phyloP scores from a whole-genome alignment of 2,888 invertebrate genomes.

The Drosophila neotestacea region DNA sequence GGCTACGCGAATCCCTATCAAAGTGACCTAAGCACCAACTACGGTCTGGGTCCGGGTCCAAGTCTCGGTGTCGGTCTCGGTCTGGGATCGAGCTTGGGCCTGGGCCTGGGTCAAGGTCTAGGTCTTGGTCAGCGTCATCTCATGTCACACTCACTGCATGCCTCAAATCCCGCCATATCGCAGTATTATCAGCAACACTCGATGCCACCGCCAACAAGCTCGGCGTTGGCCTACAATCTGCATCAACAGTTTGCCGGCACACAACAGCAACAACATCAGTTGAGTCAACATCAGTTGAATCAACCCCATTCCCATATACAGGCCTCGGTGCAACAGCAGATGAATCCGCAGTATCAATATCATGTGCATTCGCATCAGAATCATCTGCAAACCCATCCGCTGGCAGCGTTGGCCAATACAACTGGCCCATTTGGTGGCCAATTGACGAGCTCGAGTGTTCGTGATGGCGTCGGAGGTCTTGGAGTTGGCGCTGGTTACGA shows the following conservation, averaged over 20 bases:
- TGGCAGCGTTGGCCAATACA: constrained; percentile 79
- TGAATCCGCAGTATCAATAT: constrained; percentile 84
- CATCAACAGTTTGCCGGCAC: constrained; percentile 84
- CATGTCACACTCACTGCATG: constrained; percentile 84
- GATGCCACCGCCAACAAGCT: constrained; percentile 50
- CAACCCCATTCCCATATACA: constrained; percentile 77
- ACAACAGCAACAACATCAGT: constrained; percentile 64
- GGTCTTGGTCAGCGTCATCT: constrained; percentile 77
- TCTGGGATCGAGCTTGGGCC: constrained; percentile 23
- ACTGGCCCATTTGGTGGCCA: constrained; percentile 80
- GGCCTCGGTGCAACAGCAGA: constrained; percentile 83
- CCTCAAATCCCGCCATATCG: constrained; percentile 85
- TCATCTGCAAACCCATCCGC: constrained; percentile 83
- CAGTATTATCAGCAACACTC: constrained; percentile 82
- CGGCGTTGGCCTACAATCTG: constrained; percentile 78
- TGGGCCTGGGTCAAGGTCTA: constrained; percentile 34
- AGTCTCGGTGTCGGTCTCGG: constrained; percentile 40
- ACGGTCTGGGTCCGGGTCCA: constrained; percentile 49
- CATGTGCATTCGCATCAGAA: constrained; percentile 84
- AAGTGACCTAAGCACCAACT: constrained; percentile 67
- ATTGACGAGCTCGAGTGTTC: constrained; percentile 76
- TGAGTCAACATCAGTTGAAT: constrained; percentile 44
- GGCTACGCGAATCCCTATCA: constrained; percentile 81
- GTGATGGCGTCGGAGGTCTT: constrained; percentile 52
- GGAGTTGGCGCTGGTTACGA: constrained; percentile 59